phyloP scores from a whole-genome alignment of 2,113 vertebrate genomes.

The Phodopus roborovskii region DNA sequence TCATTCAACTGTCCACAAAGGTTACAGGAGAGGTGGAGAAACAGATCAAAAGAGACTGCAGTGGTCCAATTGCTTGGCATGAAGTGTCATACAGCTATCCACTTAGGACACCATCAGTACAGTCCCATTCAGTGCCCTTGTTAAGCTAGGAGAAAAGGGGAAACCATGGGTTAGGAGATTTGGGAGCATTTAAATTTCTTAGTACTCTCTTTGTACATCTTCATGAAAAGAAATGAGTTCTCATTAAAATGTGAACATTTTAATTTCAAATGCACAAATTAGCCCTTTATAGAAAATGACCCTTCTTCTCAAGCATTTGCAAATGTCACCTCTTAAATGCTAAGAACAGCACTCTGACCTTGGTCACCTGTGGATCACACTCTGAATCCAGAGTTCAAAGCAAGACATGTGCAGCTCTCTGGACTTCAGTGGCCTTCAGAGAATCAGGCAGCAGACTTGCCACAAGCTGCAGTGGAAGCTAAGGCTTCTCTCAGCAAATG shows the following conservation, averaged over 20 bases:
- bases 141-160: slow-evolving; percentile 2
- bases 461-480: not conserved
- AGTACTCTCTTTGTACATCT: slow-evolving; percentile 3
- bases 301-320: not conserved
- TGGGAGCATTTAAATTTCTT: not conserved
- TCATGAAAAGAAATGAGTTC: not conserved
- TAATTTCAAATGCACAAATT: slow-evolving; percentile 54
- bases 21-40: slow-evolving; percentile 71
- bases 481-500: not conserved
- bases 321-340: slow-evolving; percentile 39
- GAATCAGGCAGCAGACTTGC: not conserved
- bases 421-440: not conserved
- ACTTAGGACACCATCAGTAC: not conserved
- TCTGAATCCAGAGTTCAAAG: not conserved
- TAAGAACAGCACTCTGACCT: slow-evolving; percentile 11
- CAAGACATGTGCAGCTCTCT: not conserved
- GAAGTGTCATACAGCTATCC: not conserved
- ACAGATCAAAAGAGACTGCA: slow-evolving; percentile 62
- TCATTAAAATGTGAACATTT: slow-evolving; percentile 48
- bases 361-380: not conserved
- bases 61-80: slow-evolving; percentile 31
- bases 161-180: not conserved
- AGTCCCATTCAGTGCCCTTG: not conserved
- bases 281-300: slow-evolving; percentile 58
- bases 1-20: slow-evolving; percentile 64